Conservation (phyloP, 1,140 invertebrate species). For the Brachystomella parvula region DNA sequence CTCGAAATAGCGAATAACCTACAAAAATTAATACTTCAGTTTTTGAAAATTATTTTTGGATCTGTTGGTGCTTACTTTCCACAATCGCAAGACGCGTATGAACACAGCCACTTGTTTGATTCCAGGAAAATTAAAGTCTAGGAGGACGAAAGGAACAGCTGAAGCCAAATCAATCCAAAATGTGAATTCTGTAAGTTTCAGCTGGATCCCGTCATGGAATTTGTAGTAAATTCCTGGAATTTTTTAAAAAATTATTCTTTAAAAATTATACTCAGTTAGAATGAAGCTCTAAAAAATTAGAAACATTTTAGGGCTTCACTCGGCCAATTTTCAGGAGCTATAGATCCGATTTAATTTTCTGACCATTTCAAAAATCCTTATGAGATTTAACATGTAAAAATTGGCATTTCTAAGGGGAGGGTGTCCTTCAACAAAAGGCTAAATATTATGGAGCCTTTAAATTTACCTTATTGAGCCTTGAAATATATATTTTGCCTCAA, state of each 20-base stretch:
- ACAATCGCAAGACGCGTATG: constrained; percentile 12
- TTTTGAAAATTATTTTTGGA: not conserved
- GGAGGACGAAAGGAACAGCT: constrained; percentile 22
- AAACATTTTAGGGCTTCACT: too few relatives aligned
- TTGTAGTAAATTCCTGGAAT: constrained; percentile 30
- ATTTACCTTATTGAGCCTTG: too few relatives aligned
- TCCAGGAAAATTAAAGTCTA: not conserved
- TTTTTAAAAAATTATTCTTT: not conserved
- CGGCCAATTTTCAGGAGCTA: too few relatives aligned
- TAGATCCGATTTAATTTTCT: too few relatives aligned
- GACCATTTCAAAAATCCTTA: too few relatives aligned
- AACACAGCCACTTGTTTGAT: not conserved
- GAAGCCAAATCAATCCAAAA: constrained; percentile 33
- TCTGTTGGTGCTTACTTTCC: constrained; percentile 28
- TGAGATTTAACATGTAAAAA: too few relatives aligned
- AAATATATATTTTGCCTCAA: too few relatives aligned
- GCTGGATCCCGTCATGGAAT: constrained; percentile 23
- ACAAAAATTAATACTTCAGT: not conserved
- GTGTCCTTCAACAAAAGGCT: too few relatives aligned
- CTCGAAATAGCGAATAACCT: constrained; percentile 24
- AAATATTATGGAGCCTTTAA: too few relatives aligned
- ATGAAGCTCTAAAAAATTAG: not conserved
- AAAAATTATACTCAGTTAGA: too few relatives aligned
- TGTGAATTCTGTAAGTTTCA: constrained; percentile 6
- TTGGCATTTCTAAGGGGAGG: too few relatives aligned